phyloP scores from a whole-genome alignment of 2,113 vertebrate genomes.

The Caranx melampygus region DNA sequence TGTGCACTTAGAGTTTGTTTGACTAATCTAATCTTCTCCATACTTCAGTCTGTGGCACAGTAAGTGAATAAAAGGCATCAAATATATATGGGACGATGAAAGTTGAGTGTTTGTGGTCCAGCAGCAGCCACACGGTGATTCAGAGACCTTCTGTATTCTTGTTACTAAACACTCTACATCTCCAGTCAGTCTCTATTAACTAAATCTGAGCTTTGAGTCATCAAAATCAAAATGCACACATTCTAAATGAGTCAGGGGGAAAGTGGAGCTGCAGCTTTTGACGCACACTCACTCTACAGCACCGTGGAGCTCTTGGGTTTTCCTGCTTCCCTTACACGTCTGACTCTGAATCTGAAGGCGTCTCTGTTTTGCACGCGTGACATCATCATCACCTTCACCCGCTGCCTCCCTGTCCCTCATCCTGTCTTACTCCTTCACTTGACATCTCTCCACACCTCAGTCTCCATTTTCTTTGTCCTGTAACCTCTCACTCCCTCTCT shows the following conservation, averaged over 20 bases:
- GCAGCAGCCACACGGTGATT: not conserved
- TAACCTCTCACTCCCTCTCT: slow-evolving; percentile 1
- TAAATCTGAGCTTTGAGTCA: slow-evolving; percentile 8
- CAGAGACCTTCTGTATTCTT: not conserved
- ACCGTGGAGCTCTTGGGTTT: not conserved
- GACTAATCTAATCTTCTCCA: not conserved
- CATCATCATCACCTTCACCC: slow-evolving; percentile 6
- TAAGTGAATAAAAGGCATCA: not conserved
- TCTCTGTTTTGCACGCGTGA: not conserved
- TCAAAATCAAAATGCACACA: slow-evolving; percentile 15
- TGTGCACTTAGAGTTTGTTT: not conserved
- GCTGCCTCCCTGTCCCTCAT: not conserved
- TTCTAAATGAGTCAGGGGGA: slow-evolving; percentile 16
- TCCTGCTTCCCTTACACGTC: slow-evolving; percentile 1
- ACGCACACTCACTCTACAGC: not conserved
- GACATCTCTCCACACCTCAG: slow-evolving; percentile 40
- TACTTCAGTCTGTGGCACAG: not conserved
- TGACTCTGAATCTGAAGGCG: not conserved
- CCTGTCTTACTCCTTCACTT: slow-evolving; percentile 33
- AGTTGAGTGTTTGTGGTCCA: not conserved
- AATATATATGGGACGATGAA: not conserved
- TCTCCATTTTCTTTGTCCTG: slow-evolving; percentile 20
- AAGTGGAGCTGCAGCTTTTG: not conserved
- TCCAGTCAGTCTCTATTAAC: slow-evolving; percentile 3
- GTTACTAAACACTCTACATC: not conserved